These are phyloP conservation scores for Fundulus diaphanus DNA, from an alignment of 2,797 vertebrate genomes.

Conservation along the genomic window DNA sequence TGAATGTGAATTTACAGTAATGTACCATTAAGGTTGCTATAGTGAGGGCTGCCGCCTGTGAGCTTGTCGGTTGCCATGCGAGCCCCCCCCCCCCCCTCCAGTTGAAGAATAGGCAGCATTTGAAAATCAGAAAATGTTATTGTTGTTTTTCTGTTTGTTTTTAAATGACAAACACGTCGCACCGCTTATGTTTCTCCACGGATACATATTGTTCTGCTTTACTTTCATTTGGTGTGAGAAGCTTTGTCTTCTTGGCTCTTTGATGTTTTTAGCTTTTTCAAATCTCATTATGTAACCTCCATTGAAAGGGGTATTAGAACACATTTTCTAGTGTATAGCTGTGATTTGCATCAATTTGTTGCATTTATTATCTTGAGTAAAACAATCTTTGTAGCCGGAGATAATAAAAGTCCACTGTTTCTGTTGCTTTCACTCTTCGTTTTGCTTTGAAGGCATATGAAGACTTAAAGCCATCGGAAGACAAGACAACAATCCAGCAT, in stretches of 20 bases:
- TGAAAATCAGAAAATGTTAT: slow-evolving; percentile 8
- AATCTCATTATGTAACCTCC: background rate
- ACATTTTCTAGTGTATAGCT: background rate
- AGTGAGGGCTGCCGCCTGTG: slow-evolving; percentile 67
- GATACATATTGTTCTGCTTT: background rate
- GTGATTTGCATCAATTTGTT: background rate
- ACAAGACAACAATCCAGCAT: too few relatives aligned
- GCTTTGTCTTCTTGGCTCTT: background rate
- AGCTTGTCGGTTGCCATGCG: slow-evolving; percentile 78
- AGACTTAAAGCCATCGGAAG: too few relatives aligned
- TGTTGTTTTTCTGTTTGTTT: background rate
- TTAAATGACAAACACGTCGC: background rate
- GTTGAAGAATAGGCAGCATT: slow-evolving; percentile 30
- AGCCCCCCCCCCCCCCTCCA: slow-evolving; percentile 47
- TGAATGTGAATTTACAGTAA: slow-evolving; percentile 71
- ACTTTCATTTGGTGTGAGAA: background rate
- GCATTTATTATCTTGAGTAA: background rate
- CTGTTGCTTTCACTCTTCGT: background rate
- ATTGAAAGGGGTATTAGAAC: background rate
- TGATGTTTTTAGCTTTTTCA: background rate
- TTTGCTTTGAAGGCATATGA: too few relatives aligned
- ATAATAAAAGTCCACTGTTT: background rate
- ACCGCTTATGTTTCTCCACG: background rate
- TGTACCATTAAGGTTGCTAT: slow-evolving; percentile 77
- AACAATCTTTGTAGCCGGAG: background rate